Evolutionary conservation across 2,888 invertebrate genomes (phyloP), one percentile per base, ranked within the genome.

Genomic region (Dynastes maya): DNA sequence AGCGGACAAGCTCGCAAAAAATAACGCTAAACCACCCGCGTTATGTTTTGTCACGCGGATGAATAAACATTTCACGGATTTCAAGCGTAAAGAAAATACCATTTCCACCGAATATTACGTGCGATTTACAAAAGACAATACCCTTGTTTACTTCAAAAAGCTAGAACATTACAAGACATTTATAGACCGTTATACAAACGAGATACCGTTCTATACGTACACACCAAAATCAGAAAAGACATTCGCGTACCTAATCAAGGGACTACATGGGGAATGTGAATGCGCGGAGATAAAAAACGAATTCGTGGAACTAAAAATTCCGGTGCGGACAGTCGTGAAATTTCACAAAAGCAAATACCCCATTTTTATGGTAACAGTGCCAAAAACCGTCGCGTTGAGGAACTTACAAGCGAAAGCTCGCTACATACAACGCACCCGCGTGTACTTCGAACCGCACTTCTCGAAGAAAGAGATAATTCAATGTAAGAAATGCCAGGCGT

Each of bases 231-330:
- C 63, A 13, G 27, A 63, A 29, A n/a, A 22, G 11, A 63, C 63
- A 8, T 27, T 29, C 29, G 63, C 63, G 27, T 63, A 27, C 29
- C 22, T 63, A 27, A 63, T 63, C n/a, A 63, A 63, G 29, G 63
- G 63, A 29, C 13, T 16, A 16, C 16, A 16, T 0, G 16, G 16
- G 6, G 29, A n/a, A 27, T 11, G 11, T 6, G 6, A 22, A 27
- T 11, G 63, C 22, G 63, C 22, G 8, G 63, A 63, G n/a, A 63
- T 63, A 8, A 61, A 63, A 29, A 29, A 22, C 27, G 63, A 63
- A 63, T 32, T 63, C 29, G 6, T 8, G 22, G 63, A 63, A 29
- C 63, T 63, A 29, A 2, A 4, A 27, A 27, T 22, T 16, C 16
- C 16, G 16, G 63, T 63, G 11, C 27, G 32, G n/a, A n/a, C 58